A percentile compares a stretch with the other conserved stretches of the same genome.
These are phyloP conservation scores for Leptopilina boulardi DNA, from an alignment of 1,140 invertebrate species.

Conservation along the genomic window DNA sequence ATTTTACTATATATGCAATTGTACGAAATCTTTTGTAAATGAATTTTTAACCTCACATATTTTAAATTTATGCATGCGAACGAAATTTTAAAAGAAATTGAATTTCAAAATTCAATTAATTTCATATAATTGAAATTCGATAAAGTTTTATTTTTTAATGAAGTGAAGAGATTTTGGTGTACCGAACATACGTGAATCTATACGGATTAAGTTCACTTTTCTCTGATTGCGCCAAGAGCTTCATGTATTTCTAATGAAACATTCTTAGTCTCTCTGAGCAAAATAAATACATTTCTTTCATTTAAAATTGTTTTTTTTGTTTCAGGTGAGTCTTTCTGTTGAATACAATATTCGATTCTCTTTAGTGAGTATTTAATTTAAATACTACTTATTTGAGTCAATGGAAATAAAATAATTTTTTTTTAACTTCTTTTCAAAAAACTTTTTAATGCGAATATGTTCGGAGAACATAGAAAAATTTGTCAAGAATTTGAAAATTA, in stretches of 20 bases:
- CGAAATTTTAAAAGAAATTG: too few relatives aligned
- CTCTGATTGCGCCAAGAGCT: conserved; percentile 56
- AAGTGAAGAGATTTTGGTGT: not conserved
- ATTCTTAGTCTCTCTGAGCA: not conserved
- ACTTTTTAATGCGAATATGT: not conserved
- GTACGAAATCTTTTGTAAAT: too few relatives aligned
- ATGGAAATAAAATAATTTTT: not conserved
- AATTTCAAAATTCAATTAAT: too few relatives aligned
- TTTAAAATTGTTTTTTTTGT: conserved; percentile 8
- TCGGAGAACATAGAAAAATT: not conserved
- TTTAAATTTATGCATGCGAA: too few relatives aligned
- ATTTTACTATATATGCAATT: conserved; percentile 70
- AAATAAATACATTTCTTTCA: not conserved
- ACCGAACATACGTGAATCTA: not conserved
- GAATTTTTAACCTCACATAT: too few relatives aligned
- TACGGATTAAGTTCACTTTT: conserved; percentile 26
- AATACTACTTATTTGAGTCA: too few relatives aligned
- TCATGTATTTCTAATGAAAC: conserved; percentile 57
- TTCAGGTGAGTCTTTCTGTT: not conserved
- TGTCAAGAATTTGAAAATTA: not conserved
- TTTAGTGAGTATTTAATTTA: not conserved
- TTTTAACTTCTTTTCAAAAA: not conserved
- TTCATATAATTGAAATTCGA: too few relatives aligned
- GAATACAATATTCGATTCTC: not conserved
- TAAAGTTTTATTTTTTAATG: not conserved